A percentile compares a stretch with the other conserved stretches of the same genome.
Evolutionary conservation across 2,113 vertebrate species (phyloP).

Genomic region (Oryzias woworae): DNA sequence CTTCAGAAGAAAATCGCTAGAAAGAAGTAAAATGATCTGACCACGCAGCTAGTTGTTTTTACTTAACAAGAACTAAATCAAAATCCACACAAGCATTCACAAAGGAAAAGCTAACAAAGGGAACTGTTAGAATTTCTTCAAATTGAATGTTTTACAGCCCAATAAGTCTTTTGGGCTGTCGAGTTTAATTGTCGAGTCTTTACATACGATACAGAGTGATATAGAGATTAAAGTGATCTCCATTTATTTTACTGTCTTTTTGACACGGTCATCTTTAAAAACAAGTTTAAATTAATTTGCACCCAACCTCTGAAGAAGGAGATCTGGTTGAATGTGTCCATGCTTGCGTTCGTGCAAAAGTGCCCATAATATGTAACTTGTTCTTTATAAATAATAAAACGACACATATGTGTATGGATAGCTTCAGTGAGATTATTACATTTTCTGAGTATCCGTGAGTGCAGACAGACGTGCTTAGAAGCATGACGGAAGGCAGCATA

Average conservation of each 20-base stretch:
- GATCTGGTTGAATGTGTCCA: slow-evolving; percentile 26
- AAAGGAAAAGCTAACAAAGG: too few species aligned
- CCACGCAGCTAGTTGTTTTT: too few species aligned
- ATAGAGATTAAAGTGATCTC: neutral
- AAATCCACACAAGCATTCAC: too few species aligned
- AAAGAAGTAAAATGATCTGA: too few species aligned
- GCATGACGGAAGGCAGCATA: slow-evolving; percentile 65
- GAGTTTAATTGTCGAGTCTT: too few species aligned
- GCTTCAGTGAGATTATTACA: slow-evolving; percentile 36
- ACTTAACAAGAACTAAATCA: too few species aligned
- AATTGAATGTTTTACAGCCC: too few species aligned
- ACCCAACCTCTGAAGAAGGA: slow-evolving; percentile 38
- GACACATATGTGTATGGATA: slow-evolving; percentile 27
- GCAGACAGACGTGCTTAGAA: slow-evolving; percentile 59
- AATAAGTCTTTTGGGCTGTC: too few species aligned
- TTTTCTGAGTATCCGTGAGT: slow-evolving; percentile 36
- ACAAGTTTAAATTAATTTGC: slow-evolving; percentile 79
- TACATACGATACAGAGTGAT: too few species aligned
- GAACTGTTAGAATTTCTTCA: too few species aligned
- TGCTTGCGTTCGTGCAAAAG: slow-evolving; percentile 30
- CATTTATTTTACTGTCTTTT: too few species aligned
- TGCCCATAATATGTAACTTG: slow-evolving; percentile 35
- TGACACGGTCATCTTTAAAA: slow-evolving; percentile 43
- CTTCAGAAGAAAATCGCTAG: too few species aligned
- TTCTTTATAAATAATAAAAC: slow-evolving; percentile 47